These are phyloP conservation scores for Antechinus stuartii DNA, from an alignment of 2,113 vertebrate genomes.

Conservation along the genomic window DNA sequence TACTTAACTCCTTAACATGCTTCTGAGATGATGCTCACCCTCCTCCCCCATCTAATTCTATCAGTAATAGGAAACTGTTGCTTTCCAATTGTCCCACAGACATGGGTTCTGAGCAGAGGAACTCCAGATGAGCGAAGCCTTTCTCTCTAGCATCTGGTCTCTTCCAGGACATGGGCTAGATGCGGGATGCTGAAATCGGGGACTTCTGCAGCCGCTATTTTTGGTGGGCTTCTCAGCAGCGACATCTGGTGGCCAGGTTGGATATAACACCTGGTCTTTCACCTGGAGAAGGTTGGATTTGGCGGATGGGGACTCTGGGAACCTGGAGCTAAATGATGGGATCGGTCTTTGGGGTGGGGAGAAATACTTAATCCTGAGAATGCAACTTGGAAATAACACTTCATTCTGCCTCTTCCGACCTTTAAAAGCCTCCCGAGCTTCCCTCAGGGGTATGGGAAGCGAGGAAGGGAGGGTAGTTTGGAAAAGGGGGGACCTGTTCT, in stretches of 20 bases:
- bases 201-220: not conserved
- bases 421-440: not conserved
- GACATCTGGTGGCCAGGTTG: conserved; percentile 53
- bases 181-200: no score
- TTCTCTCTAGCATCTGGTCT: not conserved
- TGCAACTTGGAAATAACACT: not conserved
- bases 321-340: not conserved
- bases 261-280: not conserved
- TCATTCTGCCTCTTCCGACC: not conserved
- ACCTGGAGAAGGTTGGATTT: not conserved
- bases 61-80: not conserved
- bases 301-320: no score
- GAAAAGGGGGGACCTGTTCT: not conserved
- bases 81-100: not conserved
- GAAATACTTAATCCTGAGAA: not conserved
- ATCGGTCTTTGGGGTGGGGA: not conserved
- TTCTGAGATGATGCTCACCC: not conserved
- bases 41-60: not conserved
- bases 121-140: not conserved
- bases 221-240: conserved; percentile 20
- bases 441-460: not conserved
- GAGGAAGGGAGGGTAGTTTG: not conserved
- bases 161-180: not conserved
- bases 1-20: not conserved
- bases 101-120: not conserved